A percentile compares a stretch with the other conserved stretches of the same genome.
phyloP scores from a whole-genome alignment of 1,140 invertebrate species.

The Drosophila azteca region DNA sequence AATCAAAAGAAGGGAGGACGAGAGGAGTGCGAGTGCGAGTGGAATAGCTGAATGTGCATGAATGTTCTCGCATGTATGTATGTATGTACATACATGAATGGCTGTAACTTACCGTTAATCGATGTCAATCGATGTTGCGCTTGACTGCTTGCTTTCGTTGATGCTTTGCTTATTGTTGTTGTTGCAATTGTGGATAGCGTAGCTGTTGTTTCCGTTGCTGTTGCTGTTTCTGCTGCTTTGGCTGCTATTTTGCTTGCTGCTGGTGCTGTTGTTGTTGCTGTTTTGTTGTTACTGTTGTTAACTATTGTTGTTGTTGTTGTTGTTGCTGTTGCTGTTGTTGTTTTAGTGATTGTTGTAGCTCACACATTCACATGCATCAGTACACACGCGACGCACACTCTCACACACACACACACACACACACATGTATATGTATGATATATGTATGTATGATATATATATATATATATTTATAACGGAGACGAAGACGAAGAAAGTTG shows the following conservation, averaged over 20 bases:
- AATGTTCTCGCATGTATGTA: too few relatives aligned
- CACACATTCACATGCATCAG: slow-evolving; percentile 63
- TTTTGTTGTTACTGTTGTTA: slow-evolving; percentile 28
- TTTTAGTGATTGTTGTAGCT: slow-evolving; percentile 46
- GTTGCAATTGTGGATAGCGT: slow-evolving; percentile 29
- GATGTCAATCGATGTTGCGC: slow-evolving; percentile 76
- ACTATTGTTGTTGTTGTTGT: slow-evolving; percentile 23
- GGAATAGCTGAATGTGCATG: too few relatives aligned
- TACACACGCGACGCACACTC: slow-evolving; percentile 63
- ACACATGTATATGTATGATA: slow-evolving; percentile 16
- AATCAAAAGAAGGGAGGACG: too few relatives aligned
- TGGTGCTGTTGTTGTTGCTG: slow-evolving; percentile 31
- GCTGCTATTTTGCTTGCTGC: slow-evolving; percentile 29
- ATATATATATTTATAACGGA: slow-evolving; percentile 41
- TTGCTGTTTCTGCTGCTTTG: slow-evolving; percentile 27
- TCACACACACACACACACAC: slow-evolving; percentile 56
- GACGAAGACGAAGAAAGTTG: slow-evolving; percentile 57
- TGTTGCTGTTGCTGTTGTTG: slow-evolving; percentile 36
- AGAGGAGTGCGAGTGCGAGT: too few relatives aligned
- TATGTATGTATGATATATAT: slow-evolving; percentile 31
- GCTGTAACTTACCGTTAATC: slow-evolving; percentile 68
- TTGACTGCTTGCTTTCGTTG: slow-evolving; percentile 37
- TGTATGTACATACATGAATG: too few relatives aligned
- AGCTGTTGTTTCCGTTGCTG: slow-evolving; percentile 39
- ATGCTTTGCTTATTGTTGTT: slow-evolving; percentile 45